Evolutionary conservation across 2,113 vertebrate genomes (phyloP), one percentile per base, ranked within the genome.

Genomic region (Setophaga petechia): DNA sequence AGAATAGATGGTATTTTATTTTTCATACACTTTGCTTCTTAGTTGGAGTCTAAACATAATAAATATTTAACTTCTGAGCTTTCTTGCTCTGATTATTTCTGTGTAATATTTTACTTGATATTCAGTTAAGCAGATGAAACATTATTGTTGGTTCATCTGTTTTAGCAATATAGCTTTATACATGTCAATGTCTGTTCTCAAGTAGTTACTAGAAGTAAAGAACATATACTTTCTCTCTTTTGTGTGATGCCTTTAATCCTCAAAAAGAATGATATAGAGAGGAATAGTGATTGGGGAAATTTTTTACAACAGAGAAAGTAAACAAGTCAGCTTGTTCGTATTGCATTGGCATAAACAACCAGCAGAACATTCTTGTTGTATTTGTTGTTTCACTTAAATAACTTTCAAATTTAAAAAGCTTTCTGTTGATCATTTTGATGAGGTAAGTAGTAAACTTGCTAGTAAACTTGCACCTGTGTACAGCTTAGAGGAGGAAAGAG

Each of bases 1-100:
- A 16, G 7, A 61, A 68, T 63, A 73, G 37, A 73, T 7, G 4
- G 11, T 28, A 35, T 65, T 84, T 89, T 86, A 58, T 39, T 84
- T 92, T 84, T 87, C 33, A 66, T 24, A 33, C 10, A 31, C 12
- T 84, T 78, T 24, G 14, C 35, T 90, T 87, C 57, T 81, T 54
- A n/a, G 35, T 59, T 91, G 61, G 25, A 87, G 61, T 87, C 85
- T 65, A 81, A 94, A 67, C 20, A 61, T 47, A 62, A 92, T 69
- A 85, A 94, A 93, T 95, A 87, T 91, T 95, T 94, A 93, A 96
- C 89, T 90, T 84, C 73, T 87, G 77, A 81, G 61, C 25, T 89
- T 89, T 78, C 65, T 89, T 94, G 80, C 86, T 93, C 76, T 67
- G 69, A 71, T 89, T 94, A 57, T 75, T 61, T 77, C 65, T 72